Conservation (phyloP, 2,888 invertebrate genomes). For the Dilophus febrilis region DNA sequence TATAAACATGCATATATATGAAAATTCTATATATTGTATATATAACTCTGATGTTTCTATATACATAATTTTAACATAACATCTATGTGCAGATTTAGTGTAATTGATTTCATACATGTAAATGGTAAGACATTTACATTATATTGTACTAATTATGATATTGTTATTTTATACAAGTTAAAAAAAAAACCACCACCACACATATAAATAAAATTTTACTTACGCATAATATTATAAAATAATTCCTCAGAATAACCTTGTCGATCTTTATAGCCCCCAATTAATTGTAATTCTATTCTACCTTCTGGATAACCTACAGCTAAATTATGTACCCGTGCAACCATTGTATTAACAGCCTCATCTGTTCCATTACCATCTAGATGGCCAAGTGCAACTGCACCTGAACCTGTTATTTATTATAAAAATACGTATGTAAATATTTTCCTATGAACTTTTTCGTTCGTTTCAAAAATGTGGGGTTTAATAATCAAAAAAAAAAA, state of each 20-base stretch:
- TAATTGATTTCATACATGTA: too few relatives aligned
- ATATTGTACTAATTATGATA: too few relatives aligned
- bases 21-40: too few relatives aligned
- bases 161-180: neutral
- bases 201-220: slow-evolving; percentile 24
- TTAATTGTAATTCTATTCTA: slow-evolving; percentile 72
- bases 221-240: slow-evolving; percentile 77
- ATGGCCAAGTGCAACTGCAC: slow-evolving; percentile 73
- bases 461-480: too few relatives aligned
- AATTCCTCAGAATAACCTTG: slow-evolving; percentile 77
- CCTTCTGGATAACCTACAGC: slow-evolving; percentile 76
- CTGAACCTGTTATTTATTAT: slow-evolving; percentile 40
- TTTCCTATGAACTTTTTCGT: neutral
- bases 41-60: too few relatives aligned
- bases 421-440: neutral
- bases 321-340: slow-evolving; percentile 70
- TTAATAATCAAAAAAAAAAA: slow-evolving; percentile 2
- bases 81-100: too few relatives aligned
- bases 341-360: slow-evolving; percentile 68
- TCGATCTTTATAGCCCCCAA: slow-evolving; percentile 81
- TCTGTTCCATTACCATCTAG: slow-evolving; percentile 71
- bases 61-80: too few relatives aligned
- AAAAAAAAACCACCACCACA: neutral
- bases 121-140: too few relatives aligned
- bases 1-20: too few relatives aligned